These are phyloP conservation scores for Drosophila lowei DNA, from an alignment of 1,140 invertebrate genomes.

Conservation along the genomic window DNA sequence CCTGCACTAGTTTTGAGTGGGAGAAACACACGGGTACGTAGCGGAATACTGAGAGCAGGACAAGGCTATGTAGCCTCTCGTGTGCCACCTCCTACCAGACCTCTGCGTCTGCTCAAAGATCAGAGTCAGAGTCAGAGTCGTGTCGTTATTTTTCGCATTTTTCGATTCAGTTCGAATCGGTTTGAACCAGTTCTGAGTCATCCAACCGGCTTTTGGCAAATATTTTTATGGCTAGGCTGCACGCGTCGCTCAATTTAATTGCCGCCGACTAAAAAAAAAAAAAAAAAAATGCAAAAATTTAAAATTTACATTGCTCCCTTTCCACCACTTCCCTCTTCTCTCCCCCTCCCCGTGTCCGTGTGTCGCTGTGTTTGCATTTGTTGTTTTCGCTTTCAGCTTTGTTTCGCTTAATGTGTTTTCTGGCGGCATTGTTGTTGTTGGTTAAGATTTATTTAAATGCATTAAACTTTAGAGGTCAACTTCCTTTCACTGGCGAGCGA, in stretches of 20 bases:
- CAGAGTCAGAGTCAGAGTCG: too few species aligned
- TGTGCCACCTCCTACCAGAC: too few species aligned
- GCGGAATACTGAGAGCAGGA: too few species aligned
- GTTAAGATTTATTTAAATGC: conserved; percentile 79
- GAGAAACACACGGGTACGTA: too few species aligned
- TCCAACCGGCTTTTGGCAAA: conserved; percentile 54
- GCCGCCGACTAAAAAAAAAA: conserved; percentile 58
- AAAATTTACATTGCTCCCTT: conserved; percentile 39
- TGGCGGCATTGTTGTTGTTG: conserved; percentile 21
- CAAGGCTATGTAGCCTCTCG: too few species aligned
- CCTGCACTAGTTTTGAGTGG: too few species aligned
- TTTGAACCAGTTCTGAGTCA: conserved; percentile 53
- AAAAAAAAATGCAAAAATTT: conserved; percentile 31
- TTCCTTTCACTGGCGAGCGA: conserved; percentile 72
- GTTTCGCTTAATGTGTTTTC: conserved; percentile 62
- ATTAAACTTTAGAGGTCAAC: conserved; percentile 82
- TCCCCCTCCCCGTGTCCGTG: not conserved
- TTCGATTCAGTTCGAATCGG: conserved; percentile 8
- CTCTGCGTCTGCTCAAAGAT: too few species aligned
- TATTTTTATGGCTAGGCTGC: conserved; percentile 69
- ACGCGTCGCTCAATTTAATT: conserved; percentile 73
- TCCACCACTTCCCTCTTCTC: not conserved
- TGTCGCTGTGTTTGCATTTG: conserved; percentile 13
- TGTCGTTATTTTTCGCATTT: too few species aligned
- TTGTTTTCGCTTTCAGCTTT: conserved; percentile 76